Percentiles rank a stretch among this genome's conserved stretches.
These are phyloP conservation scores for Chamaea fasciata DNA, from an alignment of 2,113 vertebrate genomes.

Conservation along the genomic window DNA sequence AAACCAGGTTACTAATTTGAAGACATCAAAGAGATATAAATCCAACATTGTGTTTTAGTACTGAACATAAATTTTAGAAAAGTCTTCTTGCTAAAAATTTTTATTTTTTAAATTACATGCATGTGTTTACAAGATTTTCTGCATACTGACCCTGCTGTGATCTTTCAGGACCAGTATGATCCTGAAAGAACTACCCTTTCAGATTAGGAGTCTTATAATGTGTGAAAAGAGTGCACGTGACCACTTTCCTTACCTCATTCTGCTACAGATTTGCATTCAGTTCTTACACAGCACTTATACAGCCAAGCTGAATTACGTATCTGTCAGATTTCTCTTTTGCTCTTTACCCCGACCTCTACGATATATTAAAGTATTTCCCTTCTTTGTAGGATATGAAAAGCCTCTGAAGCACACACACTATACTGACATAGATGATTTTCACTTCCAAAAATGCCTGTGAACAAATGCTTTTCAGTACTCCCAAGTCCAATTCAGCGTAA, in stretches of 20 bases:
- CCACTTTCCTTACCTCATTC: neutral
- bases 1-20: neutral
- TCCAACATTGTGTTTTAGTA: neutral
- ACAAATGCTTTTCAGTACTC: neutral
- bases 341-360: neutral
- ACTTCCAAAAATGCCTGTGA: neutral
- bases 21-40: neutral
- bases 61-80: neutral
- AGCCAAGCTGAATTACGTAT: rapidly evolving
- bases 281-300: neutral
- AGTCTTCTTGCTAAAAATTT: neutral
- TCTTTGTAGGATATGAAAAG: neutral
- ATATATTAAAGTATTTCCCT: neutral
- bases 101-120: neutral
- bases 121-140: neutral
- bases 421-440: neutral
- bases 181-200: neutral
- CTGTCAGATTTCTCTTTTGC: neutral
- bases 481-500: neutral
- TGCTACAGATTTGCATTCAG: neutral
- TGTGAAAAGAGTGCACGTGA: neutral
- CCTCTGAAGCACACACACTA: neutral
- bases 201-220: neutral
- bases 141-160: neutral
- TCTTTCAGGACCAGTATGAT: neutral